These are phyloP conservation scores for Mimumesa dahlbomi DNA, from an alignment of 2,888 invertebrate species.

Conservation along the genomic window DNA sequence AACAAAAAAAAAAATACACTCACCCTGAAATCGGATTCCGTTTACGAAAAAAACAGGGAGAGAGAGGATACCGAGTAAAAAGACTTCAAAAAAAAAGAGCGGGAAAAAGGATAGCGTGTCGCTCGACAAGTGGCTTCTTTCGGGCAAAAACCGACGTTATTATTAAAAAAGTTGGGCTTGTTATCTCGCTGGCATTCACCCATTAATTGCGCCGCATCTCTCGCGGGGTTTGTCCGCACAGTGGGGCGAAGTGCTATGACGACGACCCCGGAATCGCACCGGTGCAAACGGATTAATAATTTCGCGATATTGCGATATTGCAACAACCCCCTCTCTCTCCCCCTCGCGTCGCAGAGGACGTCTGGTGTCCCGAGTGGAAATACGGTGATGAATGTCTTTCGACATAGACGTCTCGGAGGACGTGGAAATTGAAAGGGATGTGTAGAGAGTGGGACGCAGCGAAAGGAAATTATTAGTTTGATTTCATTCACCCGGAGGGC, in stretches of 20 bases:
- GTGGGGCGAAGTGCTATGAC: conserved; percentile 36
- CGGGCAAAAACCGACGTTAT: conserved; percentile 66
- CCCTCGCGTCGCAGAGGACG: background rate
- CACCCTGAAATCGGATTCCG: background rate
- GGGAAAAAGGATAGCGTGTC: background rate
- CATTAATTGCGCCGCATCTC: conserved; percentile 72
- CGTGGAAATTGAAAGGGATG: too few relatives aligned
- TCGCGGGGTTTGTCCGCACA: conserved; percentile 6
- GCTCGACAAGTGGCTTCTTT: conserved; percentile 16
- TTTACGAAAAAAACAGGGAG: background rate
- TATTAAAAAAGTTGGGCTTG: conserved; percentile 77
- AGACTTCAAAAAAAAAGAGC: background rate
- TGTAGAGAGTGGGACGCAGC: too few relatives aligned
- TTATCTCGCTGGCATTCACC: conserved; percentile 71
- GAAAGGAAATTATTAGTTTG: too few relatives aligned
- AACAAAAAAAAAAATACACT: background rate
- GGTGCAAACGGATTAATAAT: conserved; percentile 65
- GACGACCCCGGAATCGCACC: conserved; percentile 35
- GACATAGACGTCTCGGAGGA: background rate
- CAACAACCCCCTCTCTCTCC: background rate
- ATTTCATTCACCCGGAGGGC: too few relatives aligned
- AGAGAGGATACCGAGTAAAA: too few relatives aligned
- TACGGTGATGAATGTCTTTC: conserved; percentile 13
- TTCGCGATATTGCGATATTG: conserved; percentile 51
- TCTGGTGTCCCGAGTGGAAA: conserved; percentile 6